Evolutionary conservation across 1,140 invertebrate genomes (phyloP).

Genomic region (Euura saliciscinereae): DNA sequence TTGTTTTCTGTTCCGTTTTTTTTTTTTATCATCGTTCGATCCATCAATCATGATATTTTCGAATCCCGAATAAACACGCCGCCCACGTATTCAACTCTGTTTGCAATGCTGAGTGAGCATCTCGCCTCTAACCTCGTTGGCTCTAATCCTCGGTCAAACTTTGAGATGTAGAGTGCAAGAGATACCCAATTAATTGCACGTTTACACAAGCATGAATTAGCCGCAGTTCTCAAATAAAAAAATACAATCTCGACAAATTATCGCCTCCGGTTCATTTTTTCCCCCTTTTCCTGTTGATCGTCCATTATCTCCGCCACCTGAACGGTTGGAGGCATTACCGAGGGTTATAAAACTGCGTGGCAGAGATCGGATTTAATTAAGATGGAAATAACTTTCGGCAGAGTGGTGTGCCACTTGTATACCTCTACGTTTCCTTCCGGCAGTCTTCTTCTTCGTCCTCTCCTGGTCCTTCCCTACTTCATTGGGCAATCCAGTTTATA

Average conservation of each 20-base stretch:
- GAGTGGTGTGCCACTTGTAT: background rate
- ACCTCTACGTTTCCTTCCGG: constrained; percentile 10
- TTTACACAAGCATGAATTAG: too few species aligned
- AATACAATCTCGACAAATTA: background rate
- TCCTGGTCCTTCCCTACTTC: background rate
- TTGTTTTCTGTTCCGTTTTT: too few species aligned
- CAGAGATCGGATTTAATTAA: constrained; percentile 24
- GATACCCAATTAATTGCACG: constrained; percentile 35
- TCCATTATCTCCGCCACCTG: background rate
- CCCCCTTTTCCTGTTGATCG: background rate
- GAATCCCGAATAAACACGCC: too few species aligned
- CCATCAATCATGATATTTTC: too few species aligned
- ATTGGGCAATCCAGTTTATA: background rate
- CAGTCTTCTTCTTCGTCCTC: constrained; percentile 12
- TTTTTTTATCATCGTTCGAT: too few species aligned
- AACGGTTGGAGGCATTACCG: background rate
- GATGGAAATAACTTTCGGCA: constrained; percentile 22
- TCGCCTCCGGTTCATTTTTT: background rate
- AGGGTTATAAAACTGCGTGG: background rate
- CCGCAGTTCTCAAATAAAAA: background rate
- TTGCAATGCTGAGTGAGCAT: constrained; percentile 35
- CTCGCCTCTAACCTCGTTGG: constrained; percentile 23
- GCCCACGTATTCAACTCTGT: background rate
- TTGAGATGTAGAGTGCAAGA: constrained; percentile 36
- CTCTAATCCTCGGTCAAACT: constrained; percentile 25